Percentiles rank a stretch among this genome's conserved stretches.
These are phyloP conservation scores for Coregonus suidteri DNA, from an alignment of 2,797 vertebrate species.

Conservation along the genomic window DNA sequence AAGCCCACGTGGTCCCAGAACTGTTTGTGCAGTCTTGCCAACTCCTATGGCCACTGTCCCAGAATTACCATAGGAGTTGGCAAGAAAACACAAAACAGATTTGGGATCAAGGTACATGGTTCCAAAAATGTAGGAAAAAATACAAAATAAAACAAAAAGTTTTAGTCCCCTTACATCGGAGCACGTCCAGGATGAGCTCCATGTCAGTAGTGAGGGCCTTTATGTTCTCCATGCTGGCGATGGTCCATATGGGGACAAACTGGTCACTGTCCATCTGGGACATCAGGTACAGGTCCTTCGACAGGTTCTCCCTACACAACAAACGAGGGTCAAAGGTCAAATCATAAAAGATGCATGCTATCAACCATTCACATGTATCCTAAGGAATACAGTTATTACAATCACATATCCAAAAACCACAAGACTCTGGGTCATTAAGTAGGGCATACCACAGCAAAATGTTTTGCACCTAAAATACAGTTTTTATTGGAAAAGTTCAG, in stretches of 20 bases:
- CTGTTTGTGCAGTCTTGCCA: no score
- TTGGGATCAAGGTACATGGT: no score
- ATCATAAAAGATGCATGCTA: not conserved
- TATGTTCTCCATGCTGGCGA: conserved; percentile 98
- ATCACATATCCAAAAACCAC: not conserved
- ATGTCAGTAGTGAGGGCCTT: conserved; percentile 94
- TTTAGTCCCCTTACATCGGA: conserved; percentile 81
- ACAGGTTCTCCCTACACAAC: conserved; percentile 88
- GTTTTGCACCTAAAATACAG: not conserved
- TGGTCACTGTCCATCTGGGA: conserved; percentile 99
- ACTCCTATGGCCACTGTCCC: no score
- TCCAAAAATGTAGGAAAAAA: no score
- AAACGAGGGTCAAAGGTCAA: not conserved
- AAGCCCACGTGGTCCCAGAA: no score
- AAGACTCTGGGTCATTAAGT: not conserved
- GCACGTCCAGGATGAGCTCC: conserved; percentile 93
- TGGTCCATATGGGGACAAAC: conserved; percentile 97
- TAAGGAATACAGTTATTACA: not conserved
- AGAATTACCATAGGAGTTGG: no score
- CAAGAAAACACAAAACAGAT: no score
- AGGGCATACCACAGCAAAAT: not conserved
- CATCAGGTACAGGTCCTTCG: conserved; percentile 97
- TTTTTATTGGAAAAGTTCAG: not conserved
- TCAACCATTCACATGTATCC: not conserved
- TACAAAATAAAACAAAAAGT: not conserved